Evolutionary conservation across 1,140 invertebrate genomes (phyloP).

Genomic region (Mya arenaria): DNA sequence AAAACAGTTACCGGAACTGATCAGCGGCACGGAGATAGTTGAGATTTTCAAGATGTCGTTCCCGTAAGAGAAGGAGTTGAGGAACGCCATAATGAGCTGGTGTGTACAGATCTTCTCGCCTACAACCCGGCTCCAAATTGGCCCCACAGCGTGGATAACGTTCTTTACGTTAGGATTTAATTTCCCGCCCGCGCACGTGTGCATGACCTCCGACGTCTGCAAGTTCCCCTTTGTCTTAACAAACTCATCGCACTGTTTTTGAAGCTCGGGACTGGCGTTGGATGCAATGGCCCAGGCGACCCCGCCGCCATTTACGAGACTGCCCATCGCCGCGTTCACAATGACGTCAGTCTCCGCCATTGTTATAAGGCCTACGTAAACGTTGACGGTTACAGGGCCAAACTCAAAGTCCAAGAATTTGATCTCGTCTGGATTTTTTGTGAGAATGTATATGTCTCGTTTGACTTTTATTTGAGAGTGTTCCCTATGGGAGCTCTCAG

Average conservation of each 20-base stretch:
- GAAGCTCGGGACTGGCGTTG: slow-evolving; percentile 23
- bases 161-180: slow-evolving; percentile 20
- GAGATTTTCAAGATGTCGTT: slow-evolving; percentile 14
- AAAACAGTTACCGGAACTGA: slow-evolving; percentile 44
- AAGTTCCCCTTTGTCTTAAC: slow-evolving; percentile 5
- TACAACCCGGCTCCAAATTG: background rate
- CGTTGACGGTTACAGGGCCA: slow-evolving; percentile 16
- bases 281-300: slow-evolving; percentile 37
- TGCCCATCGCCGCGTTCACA: slow-evolving; percentile 39
- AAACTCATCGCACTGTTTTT: slow-evolving; percentile 41
- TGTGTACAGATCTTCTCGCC: background rate
- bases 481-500: too few relatives aligned
- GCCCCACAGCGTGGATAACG: slow-evolving; percentile 44
- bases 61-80: slow-evolving; percentile 35
- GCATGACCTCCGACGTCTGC: slow-evolving; percentile 24
- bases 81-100: slow-evolving; percentile 27
- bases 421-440: too few relatives aligned
- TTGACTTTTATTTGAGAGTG: too few relatives aligned
- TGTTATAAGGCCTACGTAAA: slow-evolving; percentile 35
- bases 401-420: slow-evolving; percentile 30
- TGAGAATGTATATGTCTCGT: too few relatives aligned
- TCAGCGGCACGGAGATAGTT: slow-evolving; percentile 21
- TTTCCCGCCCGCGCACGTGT: slow-evolving; percentile 42
- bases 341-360: slow-evolving; percentile 44
- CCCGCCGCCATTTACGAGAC: background rate